Conservation (phyloP, 2,888 invertebrate species). For the Operophtera brumata region DNA sequence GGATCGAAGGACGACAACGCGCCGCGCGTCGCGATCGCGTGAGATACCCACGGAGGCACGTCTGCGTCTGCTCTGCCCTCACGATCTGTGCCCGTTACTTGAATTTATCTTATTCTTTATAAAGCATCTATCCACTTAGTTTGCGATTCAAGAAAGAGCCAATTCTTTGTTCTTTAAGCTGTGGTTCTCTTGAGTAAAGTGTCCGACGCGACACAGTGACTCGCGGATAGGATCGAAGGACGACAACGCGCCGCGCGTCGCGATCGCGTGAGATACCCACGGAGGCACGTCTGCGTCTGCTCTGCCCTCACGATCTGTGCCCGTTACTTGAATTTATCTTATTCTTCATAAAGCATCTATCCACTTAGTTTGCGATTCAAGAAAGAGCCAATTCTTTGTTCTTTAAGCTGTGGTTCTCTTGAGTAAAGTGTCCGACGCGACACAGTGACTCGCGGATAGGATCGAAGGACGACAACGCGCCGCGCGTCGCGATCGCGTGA, state of each 20-base stretch:
- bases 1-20: constrained; percentile 55
- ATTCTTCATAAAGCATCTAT: too few relatives aligned
- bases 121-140: too few relatives aligned
- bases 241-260: constrained; percentile 32
- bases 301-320: constrained; percentile 49
- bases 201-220: constrained; percentile 64
- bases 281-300: constrained; percentile 53
- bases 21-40: constrained; percentile 55
- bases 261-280: constrained; percentile 69
- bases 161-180: background rate
- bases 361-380: too few relatives aligned
- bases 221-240: constrained; percentile 56
- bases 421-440: constrained; percentile 53
- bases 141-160: background rate
- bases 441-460: constrained; percentile 61
- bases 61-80: constrained; percentile 47
- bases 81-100: constrained; percentile 52
- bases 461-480: constrained; percentile 53
- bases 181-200: constrained; percentile 35
- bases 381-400: background rate
- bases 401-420: background rate
- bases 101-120: constrained; percentile 30
- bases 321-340: constrained; percentile 47
- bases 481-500: constrained; percentile 59
- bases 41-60: constrained; percentile 64